Conservation (phyloP, 53 echinoderm and acorn worm genomes). For the Patiria pectinifera region DNA sequence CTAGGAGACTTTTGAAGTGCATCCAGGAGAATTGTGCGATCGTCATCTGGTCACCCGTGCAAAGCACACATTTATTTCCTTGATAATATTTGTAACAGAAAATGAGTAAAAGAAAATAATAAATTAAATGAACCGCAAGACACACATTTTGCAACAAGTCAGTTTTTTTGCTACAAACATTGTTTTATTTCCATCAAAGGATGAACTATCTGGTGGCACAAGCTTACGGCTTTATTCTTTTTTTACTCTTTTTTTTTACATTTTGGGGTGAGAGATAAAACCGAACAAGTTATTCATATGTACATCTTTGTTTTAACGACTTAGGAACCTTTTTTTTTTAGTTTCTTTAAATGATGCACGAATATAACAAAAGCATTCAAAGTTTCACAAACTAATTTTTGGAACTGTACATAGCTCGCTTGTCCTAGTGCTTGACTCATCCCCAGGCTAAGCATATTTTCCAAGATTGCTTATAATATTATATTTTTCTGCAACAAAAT, state of each 20-base stretch:
- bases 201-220: conserved; percentile 7
- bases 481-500: not conserved
- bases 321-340: too few relatives aligned
- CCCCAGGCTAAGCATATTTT: not conserved
- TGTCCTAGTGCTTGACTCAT: not conserved
- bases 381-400: not conserved
- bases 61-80: too few relatives aligned
- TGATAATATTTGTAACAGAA: too few relatives aligned
- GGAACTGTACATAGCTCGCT: not conserved
- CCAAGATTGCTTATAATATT: not conserved
- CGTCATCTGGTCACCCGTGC: too few relatives aligned
- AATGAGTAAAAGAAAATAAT: too few relatives aligned
- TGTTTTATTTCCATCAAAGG: conserved; percentile 4
- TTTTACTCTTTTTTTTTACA: not conserved
- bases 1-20: too few relatives aligned
- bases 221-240: not conserved
- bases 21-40: too few relatives aligned
- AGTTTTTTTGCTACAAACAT: not conserved
- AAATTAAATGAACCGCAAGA: not conserved
- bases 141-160: not conserved
- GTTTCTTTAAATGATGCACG: too few relatives aligned
- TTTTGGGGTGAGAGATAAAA: not conserved
- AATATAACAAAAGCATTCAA: too few relatives aligned
- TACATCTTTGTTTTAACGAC: too few relatives aligned
- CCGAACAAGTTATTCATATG: too few relatives aligned